These are phyloP conservation scores for Spongilla lacustris DNA, from an alignment of 37 sponge, comb jelly and placozoan genomes.

Conservation along the genomic window DNA sequence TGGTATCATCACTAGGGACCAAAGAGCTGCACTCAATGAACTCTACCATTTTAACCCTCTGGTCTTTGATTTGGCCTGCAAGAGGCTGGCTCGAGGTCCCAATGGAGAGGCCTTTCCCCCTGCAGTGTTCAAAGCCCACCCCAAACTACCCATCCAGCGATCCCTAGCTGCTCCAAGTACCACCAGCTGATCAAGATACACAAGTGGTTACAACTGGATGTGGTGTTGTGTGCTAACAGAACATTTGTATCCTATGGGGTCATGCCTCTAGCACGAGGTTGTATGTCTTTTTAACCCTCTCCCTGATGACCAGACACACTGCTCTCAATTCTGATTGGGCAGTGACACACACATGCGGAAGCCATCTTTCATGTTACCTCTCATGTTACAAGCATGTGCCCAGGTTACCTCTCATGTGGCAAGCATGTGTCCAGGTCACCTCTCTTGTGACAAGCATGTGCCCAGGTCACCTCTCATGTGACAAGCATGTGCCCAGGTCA, in stretches of 20 bases:
- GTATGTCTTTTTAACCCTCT: constrained; percentile 67
- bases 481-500: too few relatives aligned
- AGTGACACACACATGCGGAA: too few relatives aligned
- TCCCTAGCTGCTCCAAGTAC: neutral
- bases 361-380: neutral
- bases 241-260: too few relatives aligned
- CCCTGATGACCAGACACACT: constrained; percentile 66
- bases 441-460: too few relatives aligned
- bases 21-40: constrained; percentile 66
- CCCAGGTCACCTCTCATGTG: too few relatives aligned
- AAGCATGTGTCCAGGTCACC: too few relatives aligned
- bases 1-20: constrained; percentile 56
- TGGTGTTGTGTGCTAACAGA: too few relatives aligned
- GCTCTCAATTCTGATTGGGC: constrained; percentile 28
- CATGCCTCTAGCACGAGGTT: neutral
- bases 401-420: constrained; percentile 52
- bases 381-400: too few relatives aligned
- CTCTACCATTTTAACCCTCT: constrained; percentile 88
- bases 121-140: constrained; percentile 74
- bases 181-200: too few relatives aligned
- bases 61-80: constrained; percentile 80
- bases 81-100: constrained; percentile 56
- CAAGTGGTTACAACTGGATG: too few relatives aligned
- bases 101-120: constrained; percentile 66
- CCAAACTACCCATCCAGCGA: constrained; percentile 43